These are phyloP conservation scores for Castor canadensis DNA, from an alignment of 2,113 vertebrate genomes.

Conservation along the genomic window DNA sequence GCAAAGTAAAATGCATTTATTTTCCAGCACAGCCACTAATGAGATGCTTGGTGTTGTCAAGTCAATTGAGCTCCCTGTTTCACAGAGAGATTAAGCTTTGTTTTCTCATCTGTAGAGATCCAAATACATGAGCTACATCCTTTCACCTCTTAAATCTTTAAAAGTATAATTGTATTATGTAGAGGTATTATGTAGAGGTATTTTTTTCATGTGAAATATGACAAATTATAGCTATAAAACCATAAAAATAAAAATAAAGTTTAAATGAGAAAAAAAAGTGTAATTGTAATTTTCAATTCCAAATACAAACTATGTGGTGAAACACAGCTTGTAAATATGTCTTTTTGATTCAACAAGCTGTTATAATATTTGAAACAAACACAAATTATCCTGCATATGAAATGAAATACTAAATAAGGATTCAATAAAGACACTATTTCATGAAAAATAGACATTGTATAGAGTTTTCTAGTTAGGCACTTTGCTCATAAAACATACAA, in stretches of 20 bases:
- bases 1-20: background rate
- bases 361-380: background rate
- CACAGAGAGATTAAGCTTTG: no score
- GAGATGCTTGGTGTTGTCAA: background rate
- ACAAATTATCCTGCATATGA: background rate
- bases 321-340: background rate
- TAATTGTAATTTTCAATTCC: slow-evolving; percentile 32
- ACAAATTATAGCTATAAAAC: no score
- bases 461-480: slow-evolving; percentile 1
- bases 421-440: background rate
- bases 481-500: background rate
- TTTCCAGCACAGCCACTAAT: background rate
- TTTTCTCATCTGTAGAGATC: background rate
- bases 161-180: background rate
- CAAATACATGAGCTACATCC: background rate
- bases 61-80: background rate
- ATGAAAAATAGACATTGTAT: background rate
- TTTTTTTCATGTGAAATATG: no score
- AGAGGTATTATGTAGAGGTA: no score
- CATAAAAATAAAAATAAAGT: no score
- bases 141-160: background rate
- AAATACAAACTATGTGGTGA: background rate
- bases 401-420: background rate
- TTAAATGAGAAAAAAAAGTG: no score
- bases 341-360: background rate